These are phyloP conservation scores for Drosophila neonasuta DNA, from an alignment of 2,888 invertebrate species.

Conservation along the genomic window DNA sequence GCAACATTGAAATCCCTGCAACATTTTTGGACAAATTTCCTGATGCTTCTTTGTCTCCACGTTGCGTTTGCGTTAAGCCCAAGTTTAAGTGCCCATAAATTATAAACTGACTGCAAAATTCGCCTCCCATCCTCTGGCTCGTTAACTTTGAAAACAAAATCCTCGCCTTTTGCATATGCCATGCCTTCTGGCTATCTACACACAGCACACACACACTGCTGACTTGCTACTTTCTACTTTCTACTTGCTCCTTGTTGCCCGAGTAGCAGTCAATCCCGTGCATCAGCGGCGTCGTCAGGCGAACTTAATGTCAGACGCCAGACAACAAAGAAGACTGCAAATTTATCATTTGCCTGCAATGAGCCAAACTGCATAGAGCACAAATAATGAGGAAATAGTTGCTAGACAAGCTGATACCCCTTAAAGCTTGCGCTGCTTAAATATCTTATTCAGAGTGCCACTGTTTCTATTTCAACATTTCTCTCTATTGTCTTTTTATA, in stretches of 20 bases:
- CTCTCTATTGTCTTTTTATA: background rate
- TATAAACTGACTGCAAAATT: slow-evolving; percentile 63
- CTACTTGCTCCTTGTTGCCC: slow-evolving; percentile 4
- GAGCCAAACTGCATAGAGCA: slow-evolving; percentile 35
- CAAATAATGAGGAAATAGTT: background rate
- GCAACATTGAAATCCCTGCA: slow-evolving; percentile 48
- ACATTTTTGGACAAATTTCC: slow-evolving; percentile 44
- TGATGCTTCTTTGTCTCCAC: slow-evolving; percentile 34
- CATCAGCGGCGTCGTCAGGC: slow-evolving; percentile 24
- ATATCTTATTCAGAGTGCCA: background rate
- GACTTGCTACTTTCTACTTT: slow-evolving; percentile 2
- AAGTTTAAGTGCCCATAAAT: slow-evolving; percentile 66
- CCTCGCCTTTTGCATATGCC: slow-evolving; percentile 54
- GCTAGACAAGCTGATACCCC: background rate
- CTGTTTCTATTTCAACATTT: background rate
- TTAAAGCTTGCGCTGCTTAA: background rate
- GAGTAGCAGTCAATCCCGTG: slow-evolving; percentile 59
- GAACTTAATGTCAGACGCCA: slow-evolving; percentile 60
- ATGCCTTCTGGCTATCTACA: slow-evolving; percentile 27
- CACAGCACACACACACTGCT: slow-evolving; percentile 3
- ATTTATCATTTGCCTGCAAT: slow-evolving; percentile 70
- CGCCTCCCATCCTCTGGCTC: slow-evolving; percentile 42
- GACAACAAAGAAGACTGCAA: slow-evolving; percentile 71
- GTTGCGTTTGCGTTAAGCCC: slow-evolving; percentile 31
- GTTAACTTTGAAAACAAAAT: slow-evolving; percentile 61